These are phyloP conservation scores for Hypercompe scribonia DNA, from an alignment of 2,888 invertebrate genomes.

Conservation along the genomic window DNA sequence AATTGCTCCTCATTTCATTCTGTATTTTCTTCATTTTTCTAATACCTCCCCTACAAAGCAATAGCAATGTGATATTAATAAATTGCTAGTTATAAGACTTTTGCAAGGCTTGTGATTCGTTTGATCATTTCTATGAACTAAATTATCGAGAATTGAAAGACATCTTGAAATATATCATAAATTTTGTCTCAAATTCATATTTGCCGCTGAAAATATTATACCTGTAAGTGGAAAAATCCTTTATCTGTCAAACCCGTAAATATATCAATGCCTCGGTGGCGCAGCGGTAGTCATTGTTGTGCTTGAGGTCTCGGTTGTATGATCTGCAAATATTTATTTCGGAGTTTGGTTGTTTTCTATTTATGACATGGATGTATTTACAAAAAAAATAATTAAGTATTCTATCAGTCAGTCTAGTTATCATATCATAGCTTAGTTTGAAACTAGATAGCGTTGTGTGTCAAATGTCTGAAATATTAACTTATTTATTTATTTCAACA, in stretches of 20 bases:
- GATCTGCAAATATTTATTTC: too few relatives aligned
- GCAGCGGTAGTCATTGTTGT: too few relatives aligned
- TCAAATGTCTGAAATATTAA: too few relatives aligned
- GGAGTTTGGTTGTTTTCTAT: too few relatives aligned
- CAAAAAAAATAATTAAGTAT: too few relatives aligned
- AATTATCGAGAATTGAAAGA: not conserved
- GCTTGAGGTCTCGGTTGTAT: too few relatives aligned
- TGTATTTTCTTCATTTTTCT: constrained; percentile 60
- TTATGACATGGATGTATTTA: too few relatives aligned
- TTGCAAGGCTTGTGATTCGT: constrained; percentile 18
- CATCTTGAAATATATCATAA: not conserved
- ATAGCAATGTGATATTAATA: constrained; percentile 26
- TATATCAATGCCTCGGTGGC: not conserved
- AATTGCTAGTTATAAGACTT: constrained; percentile 21
- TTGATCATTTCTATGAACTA: constrained; percentile 11
- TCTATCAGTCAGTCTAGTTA: too few relatives aligned
- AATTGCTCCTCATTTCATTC: constrained; percentile 72
- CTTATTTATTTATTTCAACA: too few relatives aligned
- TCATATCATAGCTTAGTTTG: too few relatives aligned
- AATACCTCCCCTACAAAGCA: constrained; percentile 17
- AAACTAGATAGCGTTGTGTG: too few relatives aligned
- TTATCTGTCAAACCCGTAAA: not conserved
- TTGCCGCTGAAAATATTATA: not conserved
- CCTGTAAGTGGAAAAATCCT: not conserved
- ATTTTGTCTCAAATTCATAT: not conserved